Percentiles rank a stretch among this genome's conserved stretches.
Conservation (phyloP, 2,113 vertebrate genomes). For the Promerops cafer region DNA sequence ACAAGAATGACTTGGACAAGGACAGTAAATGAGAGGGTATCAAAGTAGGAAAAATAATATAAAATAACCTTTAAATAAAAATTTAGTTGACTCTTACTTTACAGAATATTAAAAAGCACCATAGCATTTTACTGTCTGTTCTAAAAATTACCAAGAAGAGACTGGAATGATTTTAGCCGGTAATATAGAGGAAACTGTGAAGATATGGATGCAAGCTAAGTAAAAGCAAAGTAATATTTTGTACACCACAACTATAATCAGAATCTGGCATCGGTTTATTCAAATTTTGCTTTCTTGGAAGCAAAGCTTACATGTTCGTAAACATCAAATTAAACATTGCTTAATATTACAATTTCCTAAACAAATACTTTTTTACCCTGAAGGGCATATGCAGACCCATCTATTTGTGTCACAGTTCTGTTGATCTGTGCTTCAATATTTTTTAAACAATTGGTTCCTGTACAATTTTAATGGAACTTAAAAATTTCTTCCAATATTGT, state of each 20-base stretch:
- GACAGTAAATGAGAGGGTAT: neutral
- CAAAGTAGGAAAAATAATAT: slow-evolving; percentile 34
- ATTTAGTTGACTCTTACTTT: slow-evolving; percentile 72
- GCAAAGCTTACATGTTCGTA: slow-evolving; percentile 65
- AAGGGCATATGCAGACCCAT: slow-evolving; percentile 30
- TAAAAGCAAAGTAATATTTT: neutral
- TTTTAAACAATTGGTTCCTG: slow-evolving; percentile 3
- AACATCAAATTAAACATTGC: slow-evolving; percentile 69
- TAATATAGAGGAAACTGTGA: slow-evolving; percentile 34
- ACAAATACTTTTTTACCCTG: slow-evolving; percentile 36
- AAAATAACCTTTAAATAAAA: slow-evolving; percentile 66
- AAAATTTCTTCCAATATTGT: slow-evolving; percentile 28
- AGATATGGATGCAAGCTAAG: slow-evolving; percentile 11
- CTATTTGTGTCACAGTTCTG: neutral
- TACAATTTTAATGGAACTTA: slow-evolving; percentile 26
- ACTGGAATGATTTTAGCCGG: slow-evolving; percentile 23
- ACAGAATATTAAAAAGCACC: slow-evolving; percentile 71
- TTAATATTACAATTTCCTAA: slow-evolving; percentile 63
- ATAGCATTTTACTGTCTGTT: slow-evolving; percentile 54
- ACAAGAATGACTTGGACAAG: neutral
- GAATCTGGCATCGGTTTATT: slow-evolving; percentile 65
- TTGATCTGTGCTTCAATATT: slow-evolving; percentile 28
- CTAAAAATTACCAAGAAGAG: slow-evolving; percentile 43
- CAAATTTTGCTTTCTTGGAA: slow-evolving; percentile 50
- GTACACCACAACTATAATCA: slow-evolving; percentile 55